Evolutionary conservation across 2,797 vertebrate species (phyloP), one percentile per base, ranked within the genome.

Genomic region (Cuculus canorus): DNA sequence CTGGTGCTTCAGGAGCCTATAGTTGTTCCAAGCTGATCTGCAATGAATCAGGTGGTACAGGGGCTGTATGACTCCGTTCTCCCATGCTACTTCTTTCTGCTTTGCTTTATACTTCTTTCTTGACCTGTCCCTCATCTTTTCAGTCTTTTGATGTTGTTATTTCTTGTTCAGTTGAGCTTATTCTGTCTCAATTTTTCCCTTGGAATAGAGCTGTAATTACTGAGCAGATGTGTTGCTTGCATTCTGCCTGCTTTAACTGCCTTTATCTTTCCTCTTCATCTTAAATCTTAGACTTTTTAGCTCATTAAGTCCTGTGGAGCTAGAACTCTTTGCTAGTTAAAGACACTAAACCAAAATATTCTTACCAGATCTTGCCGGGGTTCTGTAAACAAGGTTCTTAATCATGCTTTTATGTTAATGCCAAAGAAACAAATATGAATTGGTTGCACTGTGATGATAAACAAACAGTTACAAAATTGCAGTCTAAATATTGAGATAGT

Each of bases 351-450:
- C 82, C 43, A 80, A 82, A 39, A 17, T 32, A 16, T 27, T 65
- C 33, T 91, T 95, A 93, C 88, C 90, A 84, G 88, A 94, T 92
- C 73, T 86, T 84, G 43, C 83, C 92, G 59, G 60, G 80, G 43
- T 78, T 89, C 64, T 91, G 45, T 95, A 95, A 94, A 92, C 82
- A 93, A 92, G 7, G 60, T 53, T 22, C 71, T 89, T 91, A 92
- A 95, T 93, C 7, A 33, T 71, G 56, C 84, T 96, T 96, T 95
- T 92, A 93, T 94, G 80, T 94, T 82, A 63, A 53, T 91, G 83
- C 68, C 90, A 96, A 82, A 92, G 57, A 82, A 93, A 79, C 73
- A 93, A 96, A 92, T 73, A 89, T 86, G 83, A 83, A 41, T 16
- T n/a, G 45, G 33, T 79, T 86, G 28, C 8, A 12, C 79, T 60